A percentile compares a stretch with the other conserved stretches of the same genome.
Conservation (phyloP, 1,140 invertebrate genomes). For the Pogonomyrmex barbatus region DNA sequence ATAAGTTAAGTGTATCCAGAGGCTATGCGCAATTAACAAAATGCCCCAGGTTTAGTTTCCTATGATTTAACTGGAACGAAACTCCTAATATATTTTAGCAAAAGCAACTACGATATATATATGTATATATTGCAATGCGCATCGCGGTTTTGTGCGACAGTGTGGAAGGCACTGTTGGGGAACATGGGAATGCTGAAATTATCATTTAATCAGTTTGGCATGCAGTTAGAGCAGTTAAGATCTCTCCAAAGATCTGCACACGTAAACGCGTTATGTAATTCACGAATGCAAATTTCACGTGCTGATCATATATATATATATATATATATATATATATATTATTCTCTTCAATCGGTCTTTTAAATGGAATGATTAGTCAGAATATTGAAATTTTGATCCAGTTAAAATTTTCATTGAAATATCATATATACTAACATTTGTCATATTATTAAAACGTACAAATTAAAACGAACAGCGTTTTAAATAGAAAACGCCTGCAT, state of each 20-base stretch:
- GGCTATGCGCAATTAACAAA: background rate
- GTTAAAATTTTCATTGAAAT: slow-evolving; percentile 17
- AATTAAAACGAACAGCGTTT: background rate
- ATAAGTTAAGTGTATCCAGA: background rate
- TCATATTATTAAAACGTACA: slow-evolving; percentile 12
- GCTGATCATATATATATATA: background rate
- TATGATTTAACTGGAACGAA: background rate
- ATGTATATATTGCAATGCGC: slow-evolving; percentile 8
- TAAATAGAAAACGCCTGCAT: slow-evolving; percentile 11
- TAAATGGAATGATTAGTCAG: background rate
- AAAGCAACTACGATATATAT: background rate
- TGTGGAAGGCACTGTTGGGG: slow-evolving; percentile 1
- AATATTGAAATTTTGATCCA: background rate
- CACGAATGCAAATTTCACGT: background rate
- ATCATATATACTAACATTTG: background rate
- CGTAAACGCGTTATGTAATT: background rate
- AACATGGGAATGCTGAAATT: slow-evolving; percentile 2
- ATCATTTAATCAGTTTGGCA: slow-evolving; percentile 38
- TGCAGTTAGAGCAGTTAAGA: slow-evolving; percentile 22
- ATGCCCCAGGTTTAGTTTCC: background rate
- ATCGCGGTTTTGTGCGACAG: slow-evolving; percentile 20
- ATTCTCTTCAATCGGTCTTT: background rate
- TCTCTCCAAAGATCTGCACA: background rate
- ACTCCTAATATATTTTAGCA: slow-evolving; percentile 9
- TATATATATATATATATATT: no score